These are phyloP conservation scores for Eospalax fontanierii DNA, from an alignment of 2,797 vertebrate genomes.

Conservation along the genomic window DNA sequence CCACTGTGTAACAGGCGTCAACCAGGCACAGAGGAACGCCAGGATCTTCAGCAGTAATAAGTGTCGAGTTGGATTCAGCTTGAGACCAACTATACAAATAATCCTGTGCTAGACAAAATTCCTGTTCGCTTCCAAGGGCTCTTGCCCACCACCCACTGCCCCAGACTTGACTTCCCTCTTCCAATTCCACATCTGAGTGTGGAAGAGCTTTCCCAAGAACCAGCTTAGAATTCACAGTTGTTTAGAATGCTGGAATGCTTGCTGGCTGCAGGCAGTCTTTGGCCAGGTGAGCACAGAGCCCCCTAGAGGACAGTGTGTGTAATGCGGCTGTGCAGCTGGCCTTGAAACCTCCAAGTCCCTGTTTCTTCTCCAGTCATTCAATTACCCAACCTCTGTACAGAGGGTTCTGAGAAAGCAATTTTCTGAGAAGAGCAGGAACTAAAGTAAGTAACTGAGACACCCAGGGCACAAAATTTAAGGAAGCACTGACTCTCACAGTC, in stretches of 20 bases:
- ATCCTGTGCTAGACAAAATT: neutral
- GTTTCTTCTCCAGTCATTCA: neutral
- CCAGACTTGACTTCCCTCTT: neutral
- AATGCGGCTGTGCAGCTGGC: neutral
- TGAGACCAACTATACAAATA: neutral
- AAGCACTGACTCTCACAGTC: neutral
- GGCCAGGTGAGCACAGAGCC: neutral
- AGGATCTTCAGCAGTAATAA: neutral
- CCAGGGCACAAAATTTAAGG: neutral
- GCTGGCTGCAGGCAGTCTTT: neutral
- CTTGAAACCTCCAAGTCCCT: neutral
- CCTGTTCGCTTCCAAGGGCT: neutral
- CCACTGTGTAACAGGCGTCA: neutral
- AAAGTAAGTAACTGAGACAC: neutral
- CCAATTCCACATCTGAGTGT: neutral
- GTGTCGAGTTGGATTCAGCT: neutral
- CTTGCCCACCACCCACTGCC: neutral
- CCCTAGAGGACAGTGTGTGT: neutral
- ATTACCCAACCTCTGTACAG: neutral
- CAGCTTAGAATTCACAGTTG: neutral
- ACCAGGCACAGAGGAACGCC: neutral
- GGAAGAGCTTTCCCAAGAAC: neutral
- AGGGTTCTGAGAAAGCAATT: constrained; percentile 3
- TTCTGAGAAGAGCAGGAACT: neutral
- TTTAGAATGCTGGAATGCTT: neutral